Evolutionary conservation across 2,113 vertebrate genomes (phyloP).

Genomic region (Heloderma charlesbogerti): DNA sequence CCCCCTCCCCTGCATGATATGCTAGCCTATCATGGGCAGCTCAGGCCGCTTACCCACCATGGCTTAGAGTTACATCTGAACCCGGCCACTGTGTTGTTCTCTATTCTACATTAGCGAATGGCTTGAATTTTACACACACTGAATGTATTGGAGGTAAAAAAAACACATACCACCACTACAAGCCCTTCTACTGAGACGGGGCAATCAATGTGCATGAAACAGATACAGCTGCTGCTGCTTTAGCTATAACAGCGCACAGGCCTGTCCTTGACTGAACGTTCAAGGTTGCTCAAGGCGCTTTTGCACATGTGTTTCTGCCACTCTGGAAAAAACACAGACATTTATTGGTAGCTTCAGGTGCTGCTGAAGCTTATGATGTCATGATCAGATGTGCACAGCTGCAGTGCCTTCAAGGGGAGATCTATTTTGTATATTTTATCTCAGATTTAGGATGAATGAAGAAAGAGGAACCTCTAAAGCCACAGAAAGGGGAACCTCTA

Average conservation of each 20-base stretch:
- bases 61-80: too few relatives aligned
- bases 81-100: neutral
- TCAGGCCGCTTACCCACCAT: too few relatives aligned
- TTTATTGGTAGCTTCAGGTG: neutral
- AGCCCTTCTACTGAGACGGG: neutral
- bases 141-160: neutral
- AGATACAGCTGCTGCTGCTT: neutral
- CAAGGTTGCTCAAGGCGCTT: constrained; percentile 5
- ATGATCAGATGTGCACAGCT: neutral
- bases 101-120: neutral
- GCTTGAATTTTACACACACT: neutral
- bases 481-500: too few relatives aligned
- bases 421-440: neutral
- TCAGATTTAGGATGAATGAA: neutral
- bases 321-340: neutral
- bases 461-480: neutral
- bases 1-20: too few relatives aligned
- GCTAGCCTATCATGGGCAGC: too few relatives aligned
- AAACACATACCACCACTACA: neutral
- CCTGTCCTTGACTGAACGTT: constrained; percentile 5
- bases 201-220: neutral
- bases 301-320: neutral
- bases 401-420: neutral
- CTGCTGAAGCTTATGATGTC: neutral
- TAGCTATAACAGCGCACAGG: constrained; percentile 16